Conservation (phyloP, 2,113 vertebrate species). For the Eleginops maclovinus region DNA sequence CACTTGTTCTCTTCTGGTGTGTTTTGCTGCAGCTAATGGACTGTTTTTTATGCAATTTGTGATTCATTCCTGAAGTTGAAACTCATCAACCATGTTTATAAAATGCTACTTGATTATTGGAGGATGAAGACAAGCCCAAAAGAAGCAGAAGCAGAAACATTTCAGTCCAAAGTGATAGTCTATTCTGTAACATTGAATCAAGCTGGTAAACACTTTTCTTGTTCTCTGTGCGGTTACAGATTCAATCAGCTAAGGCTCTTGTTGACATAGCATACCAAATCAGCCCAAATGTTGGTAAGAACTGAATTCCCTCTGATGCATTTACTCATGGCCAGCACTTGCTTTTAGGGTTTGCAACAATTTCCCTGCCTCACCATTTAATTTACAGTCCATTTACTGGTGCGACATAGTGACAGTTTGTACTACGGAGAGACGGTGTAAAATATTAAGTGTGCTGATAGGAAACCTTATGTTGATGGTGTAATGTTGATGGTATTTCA, state of each 20-base stretch:
- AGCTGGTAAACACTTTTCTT: conserved; percentile 44
- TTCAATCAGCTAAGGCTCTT: conserved; percentile 56
- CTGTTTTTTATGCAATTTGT: conserved; percentile 26
- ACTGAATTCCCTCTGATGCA: conserved; percentile 50
- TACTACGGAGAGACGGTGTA: not conserved
- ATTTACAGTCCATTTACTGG: conserved; percentile 43
- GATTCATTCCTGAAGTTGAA: conserved; percentile 26
- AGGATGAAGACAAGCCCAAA: conserved; percentile 3
- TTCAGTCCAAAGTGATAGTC: conserved; percentile 46
- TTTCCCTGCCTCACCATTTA: conserved; percentile 45
- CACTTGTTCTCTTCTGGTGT: not conserved
- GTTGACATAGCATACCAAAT: conserved; percentile 67
- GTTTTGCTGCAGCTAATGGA: conserved; percentile 13
- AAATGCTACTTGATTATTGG: conserved; percentile 18
- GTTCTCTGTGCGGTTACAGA: conserved; percentile 44
- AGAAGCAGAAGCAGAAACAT: conserved; percentile 33
- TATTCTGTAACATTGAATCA: conserved; percentile 42
- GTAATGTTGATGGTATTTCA: not conserved
- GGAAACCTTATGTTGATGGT: not conserved
- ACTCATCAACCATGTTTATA: conserved; percentile 19
- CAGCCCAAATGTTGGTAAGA: conserved; percentile 46
- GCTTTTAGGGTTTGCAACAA: conserved; percentile 42
- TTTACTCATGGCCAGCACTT: conserved; percentile 49
- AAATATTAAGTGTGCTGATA: conserved; percentile 12
- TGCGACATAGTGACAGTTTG: conserved; percentile 6